phyloP scores from a whole-genome alignment of 2,888 invertebrate genomes.

The Leucophenga maculata region DNA sequence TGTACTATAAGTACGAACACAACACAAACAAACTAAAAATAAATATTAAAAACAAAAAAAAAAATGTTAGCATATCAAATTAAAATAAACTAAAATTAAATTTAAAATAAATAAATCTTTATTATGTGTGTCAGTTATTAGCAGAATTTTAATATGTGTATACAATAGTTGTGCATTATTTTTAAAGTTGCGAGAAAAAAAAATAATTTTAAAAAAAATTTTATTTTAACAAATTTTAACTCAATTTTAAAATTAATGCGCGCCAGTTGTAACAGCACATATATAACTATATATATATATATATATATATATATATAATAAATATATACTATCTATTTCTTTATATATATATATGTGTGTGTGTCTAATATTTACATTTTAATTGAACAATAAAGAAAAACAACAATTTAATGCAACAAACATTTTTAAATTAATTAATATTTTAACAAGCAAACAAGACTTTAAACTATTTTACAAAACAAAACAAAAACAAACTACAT shows the following conservation, averaged over 20 bases:
- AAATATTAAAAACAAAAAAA: constrained; percentile 29
- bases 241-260: too few relatives aligned
- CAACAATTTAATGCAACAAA: constrained; percentile 33
- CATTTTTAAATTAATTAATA: constrained; percentile 40
- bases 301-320: constrained; percentile 38
- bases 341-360: constrained; percentile 42
- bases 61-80: constrained; percentile 62
- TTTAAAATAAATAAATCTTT: constrained; percentile 32
- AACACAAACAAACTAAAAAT: constrained; percentile 33
- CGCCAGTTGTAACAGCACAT: too few relatives aligned
- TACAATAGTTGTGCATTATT: too few relatives aligned
- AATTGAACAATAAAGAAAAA: constrained; percentile 54
- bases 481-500: too few relatives aligned
- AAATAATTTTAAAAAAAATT: too few relatives aligned
- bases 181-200: too few relatives aligned
- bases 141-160: too few relatives aligned
- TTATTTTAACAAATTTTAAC: too few relatives aligned
- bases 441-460: constrained; percentile 38
- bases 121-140: constrained; percentile 7
- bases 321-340: constrained; percentile 38
- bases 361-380: constrained; percentile 54
- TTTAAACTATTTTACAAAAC: constrained; percentile 24
- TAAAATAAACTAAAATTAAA: constrained; percentile 8
- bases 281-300: constrained; percentile 34
- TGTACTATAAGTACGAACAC: constrained; percentile 5